phyloP scores from a whole-genome alignment of 2,888 invertebrate genomes.

The Ochlodes sylvanus region DNA sequence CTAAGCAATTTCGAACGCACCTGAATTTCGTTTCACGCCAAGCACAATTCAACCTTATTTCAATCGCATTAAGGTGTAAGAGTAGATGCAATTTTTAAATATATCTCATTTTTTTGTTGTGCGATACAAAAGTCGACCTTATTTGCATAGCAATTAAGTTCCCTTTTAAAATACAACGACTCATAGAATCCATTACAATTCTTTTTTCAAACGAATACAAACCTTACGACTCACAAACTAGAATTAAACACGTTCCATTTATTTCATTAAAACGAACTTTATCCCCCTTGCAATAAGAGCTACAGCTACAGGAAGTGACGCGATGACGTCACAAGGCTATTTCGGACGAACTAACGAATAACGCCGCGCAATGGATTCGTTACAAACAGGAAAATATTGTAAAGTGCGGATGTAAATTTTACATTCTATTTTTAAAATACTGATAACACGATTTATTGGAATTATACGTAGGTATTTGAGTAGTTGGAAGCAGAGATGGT shows the following conservation, averaged over 20 bases:
- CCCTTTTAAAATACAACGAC: neutral
- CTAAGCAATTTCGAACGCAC: neutral
- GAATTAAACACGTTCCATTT: too few species aligned
- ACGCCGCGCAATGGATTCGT: neutral
- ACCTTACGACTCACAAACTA: neutral
- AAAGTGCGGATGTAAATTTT: too few species aligned
- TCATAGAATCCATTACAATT: neutral
- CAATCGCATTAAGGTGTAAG: neutral
- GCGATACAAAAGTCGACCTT: neutral
- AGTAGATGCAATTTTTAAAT: too few species aligned
- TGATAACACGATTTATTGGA: too few species aligned
- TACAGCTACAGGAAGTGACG: neutral
- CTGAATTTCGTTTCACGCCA: neutral
- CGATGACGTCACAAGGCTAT: neutral
- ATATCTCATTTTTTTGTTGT: too few species aligned
- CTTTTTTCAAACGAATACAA: neutral
- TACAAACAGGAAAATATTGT: neutral
- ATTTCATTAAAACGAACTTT: neutral
- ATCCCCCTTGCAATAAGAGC: neutral
- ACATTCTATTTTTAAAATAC: too few species aligned
- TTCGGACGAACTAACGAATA: neutral
- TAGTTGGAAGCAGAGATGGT: too few species aligned
- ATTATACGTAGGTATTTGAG: too few species aligned
- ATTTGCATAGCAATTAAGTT: neutral
- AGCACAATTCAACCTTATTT: neutral